Evolutionary conservation across 2,113 vertebrate species (phyloP).

Genomic region (Leptobrachium ailaonicum): DNA sequence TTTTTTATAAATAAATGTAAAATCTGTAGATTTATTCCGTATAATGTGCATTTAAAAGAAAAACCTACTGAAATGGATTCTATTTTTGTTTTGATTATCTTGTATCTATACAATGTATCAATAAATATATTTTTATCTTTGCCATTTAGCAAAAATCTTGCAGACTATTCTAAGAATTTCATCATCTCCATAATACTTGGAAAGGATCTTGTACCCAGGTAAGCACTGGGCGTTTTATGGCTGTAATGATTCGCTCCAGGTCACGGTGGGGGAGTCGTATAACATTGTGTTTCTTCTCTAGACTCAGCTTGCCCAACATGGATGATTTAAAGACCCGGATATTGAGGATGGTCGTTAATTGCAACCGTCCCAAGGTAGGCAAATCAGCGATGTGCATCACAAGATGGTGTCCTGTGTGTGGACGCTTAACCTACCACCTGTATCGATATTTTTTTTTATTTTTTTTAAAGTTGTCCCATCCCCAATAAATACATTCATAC

Average conservation of each 20-base stretch:
- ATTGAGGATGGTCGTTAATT: conserved; percentile 88
- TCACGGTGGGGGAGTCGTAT: background rate
- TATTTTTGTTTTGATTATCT: too few relatives aligned
- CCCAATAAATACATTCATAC: too few relatives aligned
- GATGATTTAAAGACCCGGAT: conserved; percentile 89
- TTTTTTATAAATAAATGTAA: too few relatives aligned
- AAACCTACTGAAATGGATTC: too few relatives aligned
- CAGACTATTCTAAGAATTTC: conserved; percentile 87
- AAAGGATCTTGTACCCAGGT: conserved; percentile 94
- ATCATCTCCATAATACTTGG: conserved; percentile 88
- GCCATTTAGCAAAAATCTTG: conserved; percentile 82
- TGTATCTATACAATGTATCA: too few relatives aligned
- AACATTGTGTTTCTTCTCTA: background rate
- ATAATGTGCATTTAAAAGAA: too few relatives aligned
- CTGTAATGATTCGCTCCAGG: background rate
- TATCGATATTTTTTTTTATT: too few relatives aligned
- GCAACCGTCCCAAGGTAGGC: conserved; percentile 89
- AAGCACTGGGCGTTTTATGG: conserved; percentile 8
- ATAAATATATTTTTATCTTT: background rate
- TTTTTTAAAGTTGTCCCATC: too few relatives aligned
- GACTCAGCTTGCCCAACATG: conserved; percentile 92
- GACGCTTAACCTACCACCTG: too few relatives aligned
- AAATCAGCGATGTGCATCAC: too few relatives aligned
- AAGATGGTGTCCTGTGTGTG: too few relatives aligned
- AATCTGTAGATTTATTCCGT: too few relatives aligned